A percentile compares a stretch with the other conserved stretches of the same genome.
These are phyloP conservation scores for Thecophora atra DNA, from an alignment of 2,888 invertebrate genomes.

Conservation along the genomic window DNA sequence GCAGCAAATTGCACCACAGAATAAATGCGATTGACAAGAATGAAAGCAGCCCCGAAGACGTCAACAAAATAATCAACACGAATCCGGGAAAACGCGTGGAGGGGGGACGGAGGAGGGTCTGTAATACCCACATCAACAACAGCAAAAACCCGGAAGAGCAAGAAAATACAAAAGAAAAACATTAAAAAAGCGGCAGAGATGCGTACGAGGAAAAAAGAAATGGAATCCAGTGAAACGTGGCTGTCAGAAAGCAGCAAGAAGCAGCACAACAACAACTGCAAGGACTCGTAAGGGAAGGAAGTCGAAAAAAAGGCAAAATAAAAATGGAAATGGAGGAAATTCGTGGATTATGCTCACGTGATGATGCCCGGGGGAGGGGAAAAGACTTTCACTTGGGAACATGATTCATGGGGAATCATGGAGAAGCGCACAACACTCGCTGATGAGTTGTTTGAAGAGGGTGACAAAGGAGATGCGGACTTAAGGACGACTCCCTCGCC, in stretches of 20 bases:
- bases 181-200: constrained; percentile 57
- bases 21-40: constrained; percentile 24
- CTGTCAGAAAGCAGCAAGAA: constrained; percentile 50
- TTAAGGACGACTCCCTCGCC: not conserved
- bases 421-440: not conserved
- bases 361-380: not conserved
- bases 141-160: not conserved
- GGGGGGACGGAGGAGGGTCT: not conserved
- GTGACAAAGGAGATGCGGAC: not conserved
- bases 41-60: constrained; percentile 44
- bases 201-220: constrained; percentile 52
- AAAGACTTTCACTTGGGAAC: constrained; percentile 32
- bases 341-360: constrained; percentile 4
- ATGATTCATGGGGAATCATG: not conserved
- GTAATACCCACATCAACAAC: constrained; percentile 43
- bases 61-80: constrained; percentile 60
- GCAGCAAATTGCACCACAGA: constrained; percentile 21
- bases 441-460: not conserved
- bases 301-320: not conserved
- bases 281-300: not conserved
- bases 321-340: constrained; percentile 45
- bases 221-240: constrained; percentile 57
- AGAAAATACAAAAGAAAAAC: constrained; percentile 15
- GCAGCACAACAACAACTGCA: constrained; percentile 19
- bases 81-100: constrained; percentile 18